phyloP scores from a whole-genome alignment of 2,113 vertebrate genomes.

The Cyprinodon brontotheroides region DNA sequence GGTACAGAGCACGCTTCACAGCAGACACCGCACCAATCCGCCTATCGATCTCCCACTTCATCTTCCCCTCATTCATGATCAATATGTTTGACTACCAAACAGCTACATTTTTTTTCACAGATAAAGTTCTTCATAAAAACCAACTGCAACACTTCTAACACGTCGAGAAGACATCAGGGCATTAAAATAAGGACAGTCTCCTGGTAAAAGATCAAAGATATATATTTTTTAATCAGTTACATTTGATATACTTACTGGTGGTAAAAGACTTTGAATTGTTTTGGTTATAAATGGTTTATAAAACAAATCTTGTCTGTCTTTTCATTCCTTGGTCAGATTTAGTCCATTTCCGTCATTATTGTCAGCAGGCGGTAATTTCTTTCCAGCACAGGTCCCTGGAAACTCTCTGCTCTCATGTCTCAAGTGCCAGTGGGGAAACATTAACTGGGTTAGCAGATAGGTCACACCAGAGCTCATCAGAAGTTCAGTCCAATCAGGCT shows the following conservation, averaged over 20 bases:
- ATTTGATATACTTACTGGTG: too few species aligned
- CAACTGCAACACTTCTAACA: too few species aligned
- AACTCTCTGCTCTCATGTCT: background rate
- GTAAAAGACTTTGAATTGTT: too few species aligned
- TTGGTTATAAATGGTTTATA: too few species aligned
- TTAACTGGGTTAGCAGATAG: constrained; percentile 33
- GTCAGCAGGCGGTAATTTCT: background rate
- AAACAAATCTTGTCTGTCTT: too few species aligned
- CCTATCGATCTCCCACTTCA: background rate
- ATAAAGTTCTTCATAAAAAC: too few species aligned
- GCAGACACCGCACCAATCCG: background rate
- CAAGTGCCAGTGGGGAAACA: constrained; percentile 15
- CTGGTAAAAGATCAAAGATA: too few species aligned
- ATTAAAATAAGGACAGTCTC: too few species aligned
- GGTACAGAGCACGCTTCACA: background rate
- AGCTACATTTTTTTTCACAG: too few species aligned
- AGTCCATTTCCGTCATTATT: background rate
- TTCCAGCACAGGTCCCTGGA: background rate
- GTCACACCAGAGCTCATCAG: constrained; percentile 28
- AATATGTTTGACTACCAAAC: background rate
- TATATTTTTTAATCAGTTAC: too few species aligned
- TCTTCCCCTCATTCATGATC: background rate
- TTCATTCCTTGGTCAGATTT: background rate
- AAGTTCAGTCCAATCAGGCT: constrained; percentile 10
- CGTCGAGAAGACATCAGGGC: too few species aligned